Conservation (phyloP, 1,140 invertebrate species). For the Lamellibrachia luymesi region DNA sequence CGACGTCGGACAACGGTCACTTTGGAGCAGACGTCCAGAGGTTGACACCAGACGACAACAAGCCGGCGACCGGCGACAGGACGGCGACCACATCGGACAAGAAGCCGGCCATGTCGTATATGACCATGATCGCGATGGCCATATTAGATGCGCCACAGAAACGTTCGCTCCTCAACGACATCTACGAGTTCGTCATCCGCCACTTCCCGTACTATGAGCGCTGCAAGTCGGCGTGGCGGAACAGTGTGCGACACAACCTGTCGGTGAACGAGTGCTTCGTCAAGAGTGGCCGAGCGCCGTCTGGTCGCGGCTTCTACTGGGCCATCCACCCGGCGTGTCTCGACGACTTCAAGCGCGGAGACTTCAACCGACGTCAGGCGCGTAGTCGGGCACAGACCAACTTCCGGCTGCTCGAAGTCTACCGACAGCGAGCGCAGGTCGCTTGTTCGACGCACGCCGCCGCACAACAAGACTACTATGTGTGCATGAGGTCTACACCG, state of each 20-base stretch:
- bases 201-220: conserved; percentile 71
- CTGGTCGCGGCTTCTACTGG: conserved; percentile 68
- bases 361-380: conserved; percentile 64
- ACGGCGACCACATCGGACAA: neutral
- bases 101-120: conserved; percentile 60
- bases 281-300: conserved; percentile 72
- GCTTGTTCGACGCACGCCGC: neutral
- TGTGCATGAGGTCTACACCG: neutral
- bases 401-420: neutral
- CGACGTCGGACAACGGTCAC: too few relatives aligned
- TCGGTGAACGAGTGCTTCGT: conserved; percentile 97
- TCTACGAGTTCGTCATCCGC: conserved; percentile 57
- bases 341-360: conserved; percentile 90
- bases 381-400: neutral
- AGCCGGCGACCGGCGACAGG: neutral
- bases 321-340: conserved; percentile 94
- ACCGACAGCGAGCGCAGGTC: neutral
- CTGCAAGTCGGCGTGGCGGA: conserved; percentile 62
- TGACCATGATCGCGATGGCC: conserved; percentile 90
- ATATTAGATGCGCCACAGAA: conserved; percentile 70
- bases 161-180: conserved; percentile 30
- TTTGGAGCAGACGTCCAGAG: neutral
- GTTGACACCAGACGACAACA: neutral
- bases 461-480: neutral
- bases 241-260: conserved; percentile 68